phyloP scores from a whole-genome alignment of 1,140 invertebrate species.

The Sycobia sp. region DNA sequence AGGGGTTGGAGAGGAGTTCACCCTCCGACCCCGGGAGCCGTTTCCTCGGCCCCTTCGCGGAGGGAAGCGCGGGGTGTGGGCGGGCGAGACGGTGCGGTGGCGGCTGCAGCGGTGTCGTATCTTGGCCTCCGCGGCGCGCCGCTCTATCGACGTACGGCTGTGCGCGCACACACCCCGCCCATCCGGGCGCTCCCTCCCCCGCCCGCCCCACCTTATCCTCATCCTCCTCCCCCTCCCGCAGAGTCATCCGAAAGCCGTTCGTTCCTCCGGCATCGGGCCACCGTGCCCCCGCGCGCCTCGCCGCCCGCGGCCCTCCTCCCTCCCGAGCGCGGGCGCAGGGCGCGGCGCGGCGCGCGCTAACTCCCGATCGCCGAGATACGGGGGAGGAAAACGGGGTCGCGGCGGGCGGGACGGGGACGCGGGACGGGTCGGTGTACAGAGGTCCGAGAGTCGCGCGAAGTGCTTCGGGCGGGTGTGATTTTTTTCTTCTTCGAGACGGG shows the following conservation, averaged over 20 bases:
- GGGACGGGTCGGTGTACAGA: no score
- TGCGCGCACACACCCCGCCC: constrained; percentile 25
- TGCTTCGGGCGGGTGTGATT: no score
- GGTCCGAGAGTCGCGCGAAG: no score
- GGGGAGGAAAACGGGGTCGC: neutral
- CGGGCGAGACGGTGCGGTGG: neutral
- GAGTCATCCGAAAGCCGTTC: constrained; percentile 37
- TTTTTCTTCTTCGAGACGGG: no score
- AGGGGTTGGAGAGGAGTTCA: no score
- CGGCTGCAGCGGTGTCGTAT: constrained; percentile 61
- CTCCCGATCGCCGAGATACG: constrained; percentile 6
- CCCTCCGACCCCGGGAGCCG: no score
- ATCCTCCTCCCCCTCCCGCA: neutral
- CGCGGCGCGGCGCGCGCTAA: neutral
- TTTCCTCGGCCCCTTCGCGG: constrained; percentile 26
- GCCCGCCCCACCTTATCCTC: constrained; percentile 28
- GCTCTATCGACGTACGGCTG: constrained; percentile 61
- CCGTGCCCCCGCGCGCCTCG: neutral
- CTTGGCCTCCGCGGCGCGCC: constrained; percentile 62
- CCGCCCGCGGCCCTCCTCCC: neutral
- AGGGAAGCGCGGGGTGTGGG: no score
- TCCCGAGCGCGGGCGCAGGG: neutral
- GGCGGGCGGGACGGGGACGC: no score
- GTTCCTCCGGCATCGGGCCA: neutral
- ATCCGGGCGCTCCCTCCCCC: constrained; percentile 21